phyloP scores from a whole-genome alignment of 2,888 invertebrate genomes.

The Stenoptilia bipunctidactyla region DNA sequence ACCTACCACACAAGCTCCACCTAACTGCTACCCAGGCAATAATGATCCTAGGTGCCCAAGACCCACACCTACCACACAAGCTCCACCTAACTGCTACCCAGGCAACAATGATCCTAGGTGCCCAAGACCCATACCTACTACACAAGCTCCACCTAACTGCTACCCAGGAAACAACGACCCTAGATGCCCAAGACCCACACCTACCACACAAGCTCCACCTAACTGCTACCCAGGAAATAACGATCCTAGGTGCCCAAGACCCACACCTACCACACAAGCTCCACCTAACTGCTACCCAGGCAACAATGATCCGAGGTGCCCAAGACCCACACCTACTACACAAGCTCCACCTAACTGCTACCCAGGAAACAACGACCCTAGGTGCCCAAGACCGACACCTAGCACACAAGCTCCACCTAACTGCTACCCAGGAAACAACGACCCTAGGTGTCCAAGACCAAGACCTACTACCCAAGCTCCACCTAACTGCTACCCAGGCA shows the following conservation, averaged over 20 bases:
- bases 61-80: slow-evolving; percentile 25
- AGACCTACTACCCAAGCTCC: slow-evolving; percentile 16
- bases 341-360: slow-evolving; percentile 17
- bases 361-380: slow-evolving; percentile 25
- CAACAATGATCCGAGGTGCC: slow-evolving; percentile 18
- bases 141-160: slow-evolving; percentile 18
- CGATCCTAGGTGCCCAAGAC: slow-evolving; percentile 24
- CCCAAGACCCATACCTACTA: background rate
- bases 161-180: slow-evolving; percentile 35
- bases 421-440: slow-evolving; percentile 18
- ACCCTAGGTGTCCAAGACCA: slow-evolving; percentile 18
- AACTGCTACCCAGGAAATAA: slow-evolving; percentile 23
- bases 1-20: slow-evolving; percentile 15
- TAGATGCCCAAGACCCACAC: slow-evolving; percentile 21
- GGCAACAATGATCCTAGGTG: slow-evolving; percentile 36
- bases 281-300: slow-evolving; percentile 24
- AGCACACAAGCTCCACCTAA: slow-evolving; percentile 20
- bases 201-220: slow-evolving; percentile 14
- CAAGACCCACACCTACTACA: slow-evolving; percentile 9
- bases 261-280: slow-evolving; percentile 18
- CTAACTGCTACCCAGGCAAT: slow-evolving; percentile 30
- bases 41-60: slow-evolving; percentile 24
- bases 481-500: slow-evolving; percentile 26
- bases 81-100: slow-evolving; percentile 15
- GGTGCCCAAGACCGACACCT: slow-evolving; percentile 12